phyloP scores from a whole-genome alignment of 2,113 vertebrate species.

The Steatornis caripensis region DNA sequence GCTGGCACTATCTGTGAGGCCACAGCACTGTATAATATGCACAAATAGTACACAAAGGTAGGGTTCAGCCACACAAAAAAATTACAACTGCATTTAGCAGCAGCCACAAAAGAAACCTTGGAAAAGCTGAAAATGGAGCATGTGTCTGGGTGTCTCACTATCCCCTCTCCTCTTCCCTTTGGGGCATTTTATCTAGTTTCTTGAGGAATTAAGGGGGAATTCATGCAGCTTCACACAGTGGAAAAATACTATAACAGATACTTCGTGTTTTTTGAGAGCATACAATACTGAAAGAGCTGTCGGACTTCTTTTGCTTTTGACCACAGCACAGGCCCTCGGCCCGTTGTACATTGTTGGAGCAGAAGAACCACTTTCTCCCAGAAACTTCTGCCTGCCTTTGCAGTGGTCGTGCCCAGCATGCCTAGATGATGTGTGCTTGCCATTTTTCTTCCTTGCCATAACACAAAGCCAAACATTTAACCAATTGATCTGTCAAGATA shows the following conservation, averaged over 20 bases:
- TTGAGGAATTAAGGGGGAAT: not conserved
- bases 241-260: not conserved
- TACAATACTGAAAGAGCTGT: not conserved
- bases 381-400: not conserved
- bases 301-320: not conserved
- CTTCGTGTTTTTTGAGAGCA: not conserved
- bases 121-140: not conserved
- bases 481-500: not conserved
- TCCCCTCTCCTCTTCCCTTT: not conserved
- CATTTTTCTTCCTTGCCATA: not conserved
- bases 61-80: not conserved
- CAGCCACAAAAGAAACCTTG: not conserved
- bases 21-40: not conserved
- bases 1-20: not conserved
- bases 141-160: not conserved
- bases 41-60: not conserved
- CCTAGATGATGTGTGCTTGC: not conserved
- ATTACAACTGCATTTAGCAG: not conserved
- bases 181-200: not conserved
- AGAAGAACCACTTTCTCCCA: not conserved
- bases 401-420: no score
- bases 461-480: not conserved
- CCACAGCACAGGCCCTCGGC: not conserved
- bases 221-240: not conserved
- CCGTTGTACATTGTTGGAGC: not conserved